phyloP scores from a whole-genome alignment of 2,888 invertebrate species.

The Physocephala rufipes region DNA sequence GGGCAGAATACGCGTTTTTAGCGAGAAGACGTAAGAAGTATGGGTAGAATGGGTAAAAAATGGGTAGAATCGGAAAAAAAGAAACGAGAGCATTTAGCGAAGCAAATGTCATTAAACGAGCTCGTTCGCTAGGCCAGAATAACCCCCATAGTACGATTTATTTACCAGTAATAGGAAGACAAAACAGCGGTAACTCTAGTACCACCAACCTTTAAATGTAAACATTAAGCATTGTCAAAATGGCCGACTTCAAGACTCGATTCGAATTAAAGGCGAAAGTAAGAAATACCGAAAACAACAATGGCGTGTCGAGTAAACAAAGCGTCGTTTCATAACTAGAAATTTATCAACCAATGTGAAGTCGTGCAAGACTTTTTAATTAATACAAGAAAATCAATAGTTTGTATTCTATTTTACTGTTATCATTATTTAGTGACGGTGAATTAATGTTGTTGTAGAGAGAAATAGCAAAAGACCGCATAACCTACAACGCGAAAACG shows the following conservation, averaged over 20 bases:
- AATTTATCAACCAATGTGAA: constrained; percentile 45
- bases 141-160: no score
- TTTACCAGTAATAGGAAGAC: no score
- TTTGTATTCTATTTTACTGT: not conserved
- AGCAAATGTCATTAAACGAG: no score
- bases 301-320: constrained; percentile 58
- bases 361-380: constrained; percentile 37
- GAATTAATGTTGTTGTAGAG: not conserved
- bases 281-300: constrained; percentile 52
- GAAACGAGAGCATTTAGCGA: no score
- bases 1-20: no score
- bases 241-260: constrained; percentile 38
- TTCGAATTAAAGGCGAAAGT: constrained; percentile 32
- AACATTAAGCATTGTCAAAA: constrained; percentile 18
- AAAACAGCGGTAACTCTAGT: not conserved
- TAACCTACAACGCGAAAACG: constrained; percentile 54
- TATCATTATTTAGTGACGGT: not conserved
- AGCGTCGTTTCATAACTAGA: constrained; percentile 60
- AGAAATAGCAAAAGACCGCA: constrained; percentile 55
- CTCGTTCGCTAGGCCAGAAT: no score
- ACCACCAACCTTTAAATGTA: not conserved
- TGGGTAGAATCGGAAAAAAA: no score
- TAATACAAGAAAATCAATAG: constrained; percentile 24
- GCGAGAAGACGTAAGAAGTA: no score
- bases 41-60: no score